A percentile compares a stretch with the other conserved stretches of the same genome.
These are phyloP conservation scores for Heteromormyrus szaboi DNA, from an alignment of 2,797 vertebrate species.

Conservation along the genomic window DNA sequence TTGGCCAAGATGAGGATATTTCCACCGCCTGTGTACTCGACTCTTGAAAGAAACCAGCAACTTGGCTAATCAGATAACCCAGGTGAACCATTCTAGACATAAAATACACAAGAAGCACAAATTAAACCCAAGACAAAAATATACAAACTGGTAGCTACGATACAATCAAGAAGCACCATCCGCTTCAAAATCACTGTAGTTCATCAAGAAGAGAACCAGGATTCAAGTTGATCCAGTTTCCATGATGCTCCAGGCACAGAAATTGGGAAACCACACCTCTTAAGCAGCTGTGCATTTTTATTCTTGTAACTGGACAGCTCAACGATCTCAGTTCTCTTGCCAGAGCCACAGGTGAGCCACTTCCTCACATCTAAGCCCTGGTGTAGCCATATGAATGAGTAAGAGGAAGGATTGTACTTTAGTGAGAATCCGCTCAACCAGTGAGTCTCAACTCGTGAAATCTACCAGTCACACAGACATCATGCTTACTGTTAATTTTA, in stretches of 20 bases:
- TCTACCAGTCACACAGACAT: background rate
- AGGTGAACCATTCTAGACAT: background rate
- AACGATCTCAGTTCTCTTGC: background rate
- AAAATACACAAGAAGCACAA: background rate
- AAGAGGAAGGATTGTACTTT: background rate
- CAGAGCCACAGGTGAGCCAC: background rate
- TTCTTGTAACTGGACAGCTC: background rate
- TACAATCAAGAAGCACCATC: background rate
- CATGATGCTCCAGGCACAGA: constrained; percentile 53
- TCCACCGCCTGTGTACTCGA: background rate
- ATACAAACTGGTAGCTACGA: background rate
- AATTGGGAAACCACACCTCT: constrained; percentile 52
- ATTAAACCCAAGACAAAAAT: background rate
- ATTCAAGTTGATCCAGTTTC: constrained; percentile 64
- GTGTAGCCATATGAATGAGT: too few species aligned
- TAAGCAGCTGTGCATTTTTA: background rate
- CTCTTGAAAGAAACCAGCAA: background rate
- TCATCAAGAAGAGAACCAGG: background rate
- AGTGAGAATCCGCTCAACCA: background rate
- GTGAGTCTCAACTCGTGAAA: background rate
- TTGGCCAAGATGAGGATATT: background rate
- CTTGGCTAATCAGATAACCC: background rate
- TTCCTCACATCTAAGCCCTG: too few species aligned
- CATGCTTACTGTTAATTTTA: background rate
- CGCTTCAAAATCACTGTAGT: background rate